Percentiles rank a stretch among this genome's conserved stretches.
These are phyloP conservation scores for Copsychus sechellarum DNA, from an alignment of 2,113 vertebrate genomes.

Conservation along the genomic window DNA sequence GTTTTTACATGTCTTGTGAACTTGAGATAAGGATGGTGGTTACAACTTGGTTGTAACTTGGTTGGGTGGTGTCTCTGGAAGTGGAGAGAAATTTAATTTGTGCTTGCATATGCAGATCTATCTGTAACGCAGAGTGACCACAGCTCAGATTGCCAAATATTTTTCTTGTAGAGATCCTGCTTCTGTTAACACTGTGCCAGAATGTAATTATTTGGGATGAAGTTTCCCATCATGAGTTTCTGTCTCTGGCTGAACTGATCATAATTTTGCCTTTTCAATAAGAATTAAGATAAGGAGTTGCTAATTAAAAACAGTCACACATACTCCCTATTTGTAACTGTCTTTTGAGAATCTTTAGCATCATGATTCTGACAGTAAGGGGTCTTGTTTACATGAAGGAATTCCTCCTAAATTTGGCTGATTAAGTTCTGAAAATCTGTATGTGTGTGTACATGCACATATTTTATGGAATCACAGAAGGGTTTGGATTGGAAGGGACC, in stretches of 20 bases:
- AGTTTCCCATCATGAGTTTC: neutral
- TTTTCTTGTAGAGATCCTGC: neutral
- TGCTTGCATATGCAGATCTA: neutral
- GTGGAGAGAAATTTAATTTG: neutral
- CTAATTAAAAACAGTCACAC: neutral
- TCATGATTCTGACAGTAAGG: neutral
- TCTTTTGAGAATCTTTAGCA: neutral
- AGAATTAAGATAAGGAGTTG: neutral
- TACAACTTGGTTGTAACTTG: too few species aligned
- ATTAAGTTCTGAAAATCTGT: neutral
- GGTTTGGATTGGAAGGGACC: neutral
- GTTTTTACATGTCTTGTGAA: neutral
- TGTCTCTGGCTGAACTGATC: neutral
- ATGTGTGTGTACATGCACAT: accelerated
- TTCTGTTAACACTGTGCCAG: neutral
- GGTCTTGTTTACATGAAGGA: neutral
- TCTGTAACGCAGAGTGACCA: neutral
- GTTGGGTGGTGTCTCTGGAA: neutral
- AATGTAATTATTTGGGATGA: neutral
- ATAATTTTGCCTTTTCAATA: neutral
- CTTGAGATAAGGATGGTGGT: neutral
- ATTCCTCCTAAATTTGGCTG: neutral
- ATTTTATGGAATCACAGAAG: neutral
- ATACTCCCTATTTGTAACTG: neutral
- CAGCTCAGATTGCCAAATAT: neutral